Conservation (phyloP, 2,888 invertebrate species). For the Zelleria hepariella region DNA sequence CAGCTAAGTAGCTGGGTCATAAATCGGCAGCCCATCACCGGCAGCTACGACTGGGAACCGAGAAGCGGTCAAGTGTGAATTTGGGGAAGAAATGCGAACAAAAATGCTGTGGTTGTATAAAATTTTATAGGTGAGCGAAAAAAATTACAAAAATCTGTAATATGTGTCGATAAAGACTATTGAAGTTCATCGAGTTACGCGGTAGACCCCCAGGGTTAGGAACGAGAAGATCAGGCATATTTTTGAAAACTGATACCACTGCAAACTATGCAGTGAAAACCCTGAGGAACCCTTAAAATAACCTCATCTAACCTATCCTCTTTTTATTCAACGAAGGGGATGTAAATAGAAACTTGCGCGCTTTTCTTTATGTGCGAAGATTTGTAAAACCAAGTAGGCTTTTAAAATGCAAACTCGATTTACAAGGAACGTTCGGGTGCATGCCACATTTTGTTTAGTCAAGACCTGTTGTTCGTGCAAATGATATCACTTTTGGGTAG, state of each 20-base stretch:
- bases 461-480: conserved; percentile 9
- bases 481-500: too few relatives aligned
- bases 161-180: too few relatives aligned
- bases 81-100: background rate
- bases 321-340: conserved; percentile 14
- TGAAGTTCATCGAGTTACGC: too few relatives aligned
- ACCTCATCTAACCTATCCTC: background rate
- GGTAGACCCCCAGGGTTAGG: too few relatives aligned
- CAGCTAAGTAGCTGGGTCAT: background rate
- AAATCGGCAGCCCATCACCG: background rate
- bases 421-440: conserved; percentile 14
- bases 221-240: too few relatives aligned
- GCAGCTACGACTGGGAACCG: background rate
- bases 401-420: conserved; percentile 55
- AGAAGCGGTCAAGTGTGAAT: background rate
- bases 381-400: conserved; percentile 47
- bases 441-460: conserved; percentile 15
- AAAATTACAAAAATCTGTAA: too few relatives aligned
- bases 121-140: too few relatives aligned
- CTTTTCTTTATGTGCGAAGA: conserved; percentile 40
- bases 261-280: too few relatives aligned
- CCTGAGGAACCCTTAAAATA: too few relatives aligned
- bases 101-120: background rate
- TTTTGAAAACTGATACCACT: too few relatives aligned
- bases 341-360: conserved; percentile 34